These are phyloP conservation scores for Mionectes macconnelli DNA, from an alignment of 2,113 vertebrate species.

Conservation along the genomic window DNA sequence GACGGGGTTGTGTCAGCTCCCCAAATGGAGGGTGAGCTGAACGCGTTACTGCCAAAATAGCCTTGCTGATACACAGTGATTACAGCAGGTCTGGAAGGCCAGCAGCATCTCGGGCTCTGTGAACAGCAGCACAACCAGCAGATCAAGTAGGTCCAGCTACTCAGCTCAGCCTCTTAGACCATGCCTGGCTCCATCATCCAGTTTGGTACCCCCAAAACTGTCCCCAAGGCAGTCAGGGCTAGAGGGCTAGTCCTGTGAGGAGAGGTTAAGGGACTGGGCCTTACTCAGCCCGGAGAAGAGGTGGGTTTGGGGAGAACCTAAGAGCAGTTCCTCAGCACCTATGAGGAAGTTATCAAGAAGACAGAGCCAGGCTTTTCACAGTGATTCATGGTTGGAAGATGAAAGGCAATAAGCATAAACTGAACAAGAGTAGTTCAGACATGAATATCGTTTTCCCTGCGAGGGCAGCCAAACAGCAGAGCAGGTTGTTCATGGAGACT, in stretches of 20 bases:
- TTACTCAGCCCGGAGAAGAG: background rate
- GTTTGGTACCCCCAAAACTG: background rate
- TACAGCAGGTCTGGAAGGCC: background rate
- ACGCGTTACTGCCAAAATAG: background rate
- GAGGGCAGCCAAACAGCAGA: background rate
- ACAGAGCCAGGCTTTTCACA: background rate
- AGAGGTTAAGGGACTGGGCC: background rate
- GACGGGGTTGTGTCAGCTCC: background rate
- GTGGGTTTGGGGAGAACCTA: background rate
- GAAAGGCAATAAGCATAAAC: background rate
- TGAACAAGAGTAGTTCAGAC: background rate
- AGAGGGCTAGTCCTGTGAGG: background rate
- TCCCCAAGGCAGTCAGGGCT: background rate
- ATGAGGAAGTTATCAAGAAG: background rate
- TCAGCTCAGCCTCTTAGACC: background rate
- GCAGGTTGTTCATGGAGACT: background rate
- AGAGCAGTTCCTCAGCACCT: background rate
- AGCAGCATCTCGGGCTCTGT: background rate
- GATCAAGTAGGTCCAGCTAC: background rate
- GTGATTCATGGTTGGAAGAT: background rate
- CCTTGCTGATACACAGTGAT: background rate
- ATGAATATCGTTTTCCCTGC: background rate
- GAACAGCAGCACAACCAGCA: background rate
- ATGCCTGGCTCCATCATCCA: background rate
- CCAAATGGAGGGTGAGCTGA: fast-evolving